Percentiles rank a stretch among this genome's conserved stretches.
These are phyloP conservation scores for Mastomys coucha DNA, from an alignment of 2,113 vertebrate species.

Conservation along the genomic window DNA sequence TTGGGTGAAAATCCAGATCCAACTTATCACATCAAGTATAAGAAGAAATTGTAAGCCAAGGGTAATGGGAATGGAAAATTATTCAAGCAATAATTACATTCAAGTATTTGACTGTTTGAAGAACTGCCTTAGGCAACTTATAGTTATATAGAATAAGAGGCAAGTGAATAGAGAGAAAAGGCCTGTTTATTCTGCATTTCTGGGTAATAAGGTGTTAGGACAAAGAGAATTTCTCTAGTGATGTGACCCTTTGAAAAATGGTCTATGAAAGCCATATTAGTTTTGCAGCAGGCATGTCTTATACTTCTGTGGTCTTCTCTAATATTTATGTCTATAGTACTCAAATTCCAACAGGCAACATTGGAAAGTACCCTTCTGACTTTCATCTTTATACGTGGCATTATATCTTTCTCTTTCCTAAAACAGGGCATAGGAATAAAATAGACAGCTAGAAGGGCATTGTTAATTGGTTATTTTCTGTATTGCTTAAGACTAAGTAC, in stretches of 20 bases:
- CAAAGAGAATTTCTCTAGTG: constrained; percentile 50
- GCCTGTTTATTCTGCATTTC: constrained; percentile 56
- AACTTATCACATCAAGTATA: background rate
- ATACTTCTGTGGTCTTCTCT: background rate
- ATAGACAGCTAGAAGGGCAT: background rate
- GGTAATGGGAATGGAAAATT: constrained; percentile 51
- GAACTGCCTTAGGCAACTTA: constrained; percentile 50
- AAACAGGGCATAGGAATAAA: background rate
- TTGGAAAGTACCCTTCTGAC: constrained; percentile 22
- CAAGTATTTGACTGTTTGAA: constrained; percentile 31
- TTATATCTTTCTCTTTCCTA: background rate
- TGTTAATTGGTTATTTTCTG: background rate
- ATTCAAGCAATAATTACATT: constrained; percentile 68
- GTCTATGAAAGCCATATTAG: background rate
- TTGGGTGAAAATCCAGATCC: background rate
- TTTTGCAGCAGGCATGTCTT: background rate
- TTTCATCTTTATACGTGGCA: background rate
- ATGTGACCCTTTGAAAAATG: background rate
- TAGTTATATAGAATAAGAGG: constrained; percentile 36
- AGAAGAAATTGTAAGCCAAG: background rate
- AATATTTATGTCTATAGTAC: background rate
- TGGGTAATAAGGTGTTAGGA: constrained; percentile 60
- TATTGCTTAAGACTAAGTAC: background rate
- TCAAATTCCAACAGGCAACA: background rate
- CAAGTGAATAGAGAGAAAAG: constrained; percentile 49